Base-by-base conservation (phyloP, 2,113 vertebrate species). In the Aspiorhynchus laticeps region DNA sequence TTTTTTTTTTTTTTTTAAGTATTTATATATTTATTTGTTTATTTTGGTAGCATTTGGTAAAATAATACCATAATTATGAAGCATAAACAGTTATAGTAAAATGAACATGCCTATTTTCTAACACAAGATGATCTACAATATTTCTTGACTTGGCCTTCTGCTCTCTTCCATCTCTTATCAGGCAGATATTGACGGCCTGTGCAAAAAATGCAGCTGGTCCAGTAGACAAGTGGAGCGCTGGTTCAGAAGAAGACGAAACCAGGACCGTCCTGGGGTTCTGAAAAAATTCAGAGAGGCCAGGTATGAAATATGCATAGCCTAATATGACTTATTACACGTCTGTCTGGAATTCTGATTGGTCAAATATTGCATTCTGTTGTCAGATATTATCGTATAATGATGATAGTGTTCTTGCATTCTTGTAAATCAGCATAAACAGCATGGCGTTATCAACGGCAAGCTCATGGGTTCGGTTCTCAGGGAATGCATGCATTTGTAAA, bases 271-370 rank as follows among this genome's bases (percentile, higher is more conserved):
- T 7, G 95, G 96, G 19, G 92, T 96, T 80, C 90, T 98, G 82
- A 97, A 95, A 91, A 99, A 98, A 81, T 99, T 99, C 93, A 96
- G 92, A 91, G 98, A 99, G 88, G 96, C 96, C 89, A 97, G 97
- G 98, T 99, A 91, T 93, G 36, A 87, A 10, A 4, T 12, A 63
- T 59, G 41, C 0, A 17, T 12, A 33, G 36, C 63, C 24, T 82
- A 41, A 81, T 38, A 76, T 71, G 17, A 71, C 19, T 73, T 73
- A 6, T 31, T 81, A 41, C 85, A 78, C 2, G 3, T 41, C 73
- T 46, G 73, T 46, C 41, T 26, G 11, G 24, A 26, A 15, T 26
- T 9, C 19, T 38, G 31, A 80, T 21, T 80, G 31, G 1, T 14
- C 19, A n/a, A 38, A 7, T 14, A 19, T 51, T 53, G 9, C 15